Conservation (phyloP, 2,797 vertebrate species). For the Sebastes kiyomatsui region DNA sequence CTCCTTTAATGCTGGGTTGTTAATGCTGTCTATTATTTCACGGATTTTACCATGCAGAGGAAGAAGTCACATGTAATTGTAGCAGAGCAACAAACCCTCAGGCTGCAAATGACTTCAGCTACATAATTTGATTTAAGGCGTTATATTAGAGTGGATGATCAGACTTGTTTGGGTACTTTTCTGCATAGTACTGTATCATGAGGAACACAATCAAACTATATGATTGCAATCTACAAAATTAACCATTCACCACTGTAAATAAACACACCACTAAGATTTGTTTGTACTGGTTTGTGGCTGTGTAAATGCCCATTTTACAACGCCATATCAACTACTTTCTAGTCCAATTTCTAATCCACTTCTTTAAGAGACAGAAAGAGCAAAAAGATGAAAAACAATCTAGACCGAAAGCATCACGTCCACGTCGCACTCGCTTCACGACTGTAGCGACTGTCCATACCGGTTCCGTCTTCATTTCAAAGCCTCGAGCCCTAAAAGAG, state of each 20-base stretch:
- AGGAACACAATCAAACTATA: background rate
- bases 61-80: constrained; percentile 21
- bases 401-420: too few relatives aligned
- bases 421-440: too few relatives aligned
- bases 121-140: constrained; percentile 32
- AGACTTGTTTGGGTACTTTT: background rate
- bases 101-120: constrained; percentile 29
- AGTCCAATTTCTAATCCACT: background rate
- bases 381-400: background rate
- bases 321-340: background rate
- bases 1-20: constrained; percentile 12
- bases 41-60: background rate
- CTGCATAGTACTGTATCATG: background rate
- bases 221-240: background rate
- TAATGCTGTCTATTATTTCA: constrained; percentile 26
- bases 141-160: constrained; percentile 10
- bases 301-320: background rate
- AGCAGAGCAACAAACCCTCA: constrained; percentile 15
- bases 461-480: too few relatives aligned
- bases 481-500: too few relatives aligned
- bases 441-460: too few relatives aligned
- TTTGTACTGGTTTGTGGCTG: background rate
- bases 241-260: background rate
- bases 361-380: background rate
- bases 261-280: background rate